Conservation (phyloP, 2,888 invertebrate species). For the Anthoptus insignis region DNA sequence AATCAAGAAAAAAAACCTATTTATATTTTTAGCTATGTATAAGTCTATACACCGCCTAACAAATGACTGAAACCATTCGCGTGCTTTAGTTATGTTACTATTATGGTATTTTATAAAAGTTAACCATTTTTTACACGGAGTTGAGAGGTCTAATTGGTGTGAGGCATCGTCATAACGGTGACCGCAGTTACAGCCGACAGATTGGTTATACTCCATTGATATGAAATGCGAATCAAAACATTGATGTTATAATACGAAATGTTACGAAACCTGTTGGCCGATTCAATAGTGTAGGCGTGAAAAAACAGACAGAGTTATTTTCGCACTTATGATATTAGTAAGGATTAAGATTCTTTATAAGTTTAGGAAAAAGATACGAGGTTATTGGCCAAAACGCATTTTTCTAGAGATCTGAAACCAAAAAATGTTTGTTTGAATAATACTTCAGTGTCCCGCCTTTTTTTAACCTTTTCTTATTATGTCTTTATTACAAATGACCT, state of each 20-base stretch:
- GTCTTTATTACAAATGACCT: no score
- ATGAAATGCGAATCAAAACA: constrained; percentile 37
- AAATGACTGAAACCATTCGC: constrained; percentile 32
- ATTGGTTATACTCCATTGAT: constrained; percentile 29
- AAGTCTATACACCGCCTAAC: constrained; percentile 5
- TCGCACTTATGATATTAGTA: no score
- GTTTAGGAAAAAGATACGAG: no score
- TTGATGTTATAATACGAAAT: constrained; percentile 28
- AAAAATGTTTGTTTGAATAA: no score
- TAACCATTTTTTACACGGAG: constrained; percentile 44
- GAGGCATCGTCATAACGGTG: constrained; percentile 53
- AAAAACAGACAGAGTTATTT: no score
- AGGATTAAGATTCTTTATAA: no score
- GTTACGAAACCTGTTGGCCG: constrained; percentile 6
- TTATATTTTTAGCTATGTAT: background rate
- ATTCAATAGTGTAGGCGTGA: no score
- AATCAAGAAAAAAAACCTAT: no score
- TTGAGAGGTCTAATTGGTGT: constrained; percentile 27
- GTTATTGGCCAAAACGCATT: no score
- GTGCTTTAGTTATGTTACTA: constrained; percentile 56
- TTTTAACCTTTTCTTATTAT: no score
- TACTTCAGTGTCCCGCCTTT: no score
- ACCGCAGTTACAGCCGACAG: constrained; percentile 28
- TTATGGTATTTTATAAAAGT: constrained; percentile 71
- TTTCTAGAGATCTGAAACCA: no score